Evolutionary conservation across 2,113 vertebrate species (phyloP).

Genomic region (Pardalotus punctatus): DNA sequence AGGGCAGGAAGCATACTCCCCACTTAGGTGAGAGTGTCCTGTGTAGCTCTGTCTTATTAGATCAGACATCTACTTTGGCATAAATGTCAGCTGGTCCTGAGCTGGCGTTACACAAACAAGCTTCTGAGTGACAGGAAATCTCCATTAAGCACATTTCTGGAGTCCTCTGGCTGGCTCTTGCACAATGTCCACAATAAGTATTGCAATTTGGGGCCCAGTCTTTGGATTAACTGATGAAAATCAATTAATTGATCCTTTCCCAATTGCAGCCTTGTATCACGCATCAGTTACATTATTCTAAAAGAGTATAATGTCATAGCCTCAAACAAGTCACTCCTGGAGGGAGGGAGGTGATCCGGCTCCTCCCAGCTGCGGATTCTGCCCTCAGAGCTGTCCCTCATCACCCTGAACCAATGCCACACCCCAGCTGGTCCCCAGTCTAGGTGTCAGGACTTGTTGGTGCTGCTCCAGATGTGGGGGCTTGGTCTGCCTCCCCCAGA

Average conservation of each 20-base stretch:
- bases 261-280: neutral
- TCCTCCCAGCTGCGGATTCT: neutral
- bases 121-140: neutral
- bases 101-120: neutral
- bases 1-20: neutral
- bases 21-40: neutral
- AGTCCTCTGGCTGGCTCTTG: neutral
- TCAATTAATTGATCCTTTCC: neutral
- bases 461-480: neutral
- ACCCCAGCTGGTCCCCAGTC: too few species aligned
- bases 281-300: neutral
- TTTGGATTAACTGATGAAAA: neutral
- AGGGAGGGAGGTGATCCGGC: neutral
- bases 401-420: fast-evolving
- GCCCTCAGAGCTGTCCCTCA: neutral
- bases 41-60: neutral
- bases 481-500: neutral
- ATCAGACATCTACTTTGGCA: neutral
- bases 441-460: neutral
- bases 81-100: neutral
- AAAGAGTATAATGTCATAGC: neutral
- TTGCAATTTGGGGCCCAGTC: neutral
- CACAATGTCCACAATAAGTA: neutral
- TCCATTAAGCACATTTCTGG: neutral
- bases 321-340: neutral